Percentiles rank a stretch among this genome's conserved stretches.
These are phyloP conservation scores for Elmis aenea DNA, from an alignment of 2,888 invertebrate genomes.

Conservation along the genomic window DNA sequence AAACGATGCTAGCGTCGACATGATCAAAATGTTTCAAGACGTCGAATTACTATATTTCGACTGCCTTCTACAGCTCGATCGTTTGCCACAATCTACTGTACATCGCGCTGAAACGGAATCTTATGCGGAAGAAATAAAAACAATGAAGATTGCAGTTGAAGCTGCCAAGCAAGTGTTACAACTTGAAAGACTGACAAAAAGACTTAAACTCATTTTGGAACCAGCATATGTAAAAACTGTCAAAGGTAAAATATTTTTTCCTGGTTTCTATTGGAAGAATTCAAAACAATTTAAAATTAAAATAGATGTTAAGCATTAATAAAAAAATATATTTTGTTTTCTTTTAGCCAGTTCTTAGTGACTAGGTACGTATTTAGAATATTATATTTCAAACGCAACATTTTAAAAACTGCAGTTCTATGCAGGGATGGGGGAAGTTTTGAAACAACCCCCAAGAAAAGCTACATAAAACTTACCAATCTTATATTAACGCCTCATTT, in stretches of 20 bases:
- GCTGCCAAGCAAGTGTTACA: slow-evolving; percentile 56
- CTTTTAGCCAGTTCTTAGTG: too few species aligned
- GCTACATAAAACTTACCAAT: too few species aligned
- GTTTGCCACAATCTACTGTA: slow-evolving; percentile 52
- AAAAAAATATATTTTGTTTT: too few species aligned
- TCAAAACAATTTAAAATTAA: too few species aligned
- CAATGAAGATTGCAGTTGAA: slow-evolving; percentile 50
- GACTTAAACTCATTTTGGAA: slow-evolving; percentile 47
- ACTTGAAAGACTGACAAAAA: slow-evolving; percentile 48
- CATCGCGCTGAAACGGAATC: slow-evolving; percentile 50
- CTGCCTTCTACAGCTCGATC: slow-evolving; percentile 50
- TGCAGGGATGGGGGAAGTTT: too few species aligned
- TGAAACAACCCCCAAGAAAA: too few species aligned
- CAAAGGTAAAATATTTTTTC: too few species aligned
- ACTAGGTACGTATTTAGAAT: too few species aligned
- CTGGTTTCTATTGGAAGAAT: slow-evolving; percentile 1
- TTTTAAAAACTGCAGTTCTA: too few species aligned
- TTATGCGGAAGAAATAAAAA: slow-evolving; percentile 49
- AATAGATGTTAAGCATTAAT: too few species aligned
- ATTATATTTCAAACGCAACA: too few species aligned
- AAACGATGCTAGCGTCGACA: slow-evolving; percentile 54
- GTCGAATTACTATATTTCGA: slow-evolving; percentile 51
- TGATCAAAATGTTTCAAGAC: slow-evolving; percentile 53
- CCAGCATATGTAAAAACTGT: slow-evolving; percentile 31
- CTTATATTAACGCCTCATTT: too few species aligned